Base-by-base conservation (phyloP, 2,888 invertebrate species). In the Eurytoma adleriae region DNA sequence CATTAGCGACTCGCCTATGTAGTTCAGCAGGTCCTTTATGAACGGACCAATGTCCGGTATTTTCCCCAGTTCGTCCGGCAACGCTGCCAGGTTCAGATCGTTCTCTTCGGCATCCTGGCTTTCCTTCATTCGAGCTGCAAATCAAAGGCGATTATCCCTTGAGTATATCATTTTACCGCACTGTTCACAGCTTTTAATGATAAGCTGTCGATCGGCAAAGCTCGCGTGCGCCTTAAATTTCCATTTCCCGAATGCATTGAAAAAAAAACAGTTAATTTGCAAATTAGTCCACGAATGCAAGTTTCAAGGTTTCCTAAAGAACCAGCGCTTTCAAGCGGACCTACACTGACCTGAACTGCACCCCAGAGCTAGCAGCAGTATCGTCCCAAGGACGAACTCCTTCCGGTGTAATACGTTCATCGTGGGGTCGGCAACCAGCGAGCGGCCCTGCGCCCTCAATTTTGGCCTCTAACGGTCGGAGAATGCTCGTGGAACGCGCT, bases 31-130 rank as follows among this genome's bases (percentile, higher is more conserved):
- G 18, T 0, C 14, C 0, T 40, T n/a, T 0, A 84, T 0, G 0
- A n/a, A 0, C 0, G 7, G 2, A n/a, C 86, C 86, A 3, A 85
- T 0, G 0, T 83, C 0, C 10, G 85, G 85, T 1, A 85, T 10
- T 1, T 50, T 61, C 3, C 0, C 0, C 0, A 70, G 0, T 0
- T 30, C 3, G 3, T 27, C 12, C 48, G 80, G 30, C 0, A 79
- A 0, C 0, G 14, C 5, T 7, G 20, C 2, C 16, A 74, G n/a
- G 57, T 48, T 14, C 24, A 74, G 5, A 20, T 74, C 74, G 30
- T 76, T 69, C 0, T n/a, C 16, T 14, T n/a, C 0, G 4, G 30
- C 30, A 18, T 7, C 59, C 2, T 20, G 3, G 18, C 1, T 5
- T 18, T 24, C 20, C 54, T 13, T 13, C 13, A 7, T 4, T 13